Conservation (phyloP, 2,888 invertebrate species). For the Habroteleia sp. region DNA sequence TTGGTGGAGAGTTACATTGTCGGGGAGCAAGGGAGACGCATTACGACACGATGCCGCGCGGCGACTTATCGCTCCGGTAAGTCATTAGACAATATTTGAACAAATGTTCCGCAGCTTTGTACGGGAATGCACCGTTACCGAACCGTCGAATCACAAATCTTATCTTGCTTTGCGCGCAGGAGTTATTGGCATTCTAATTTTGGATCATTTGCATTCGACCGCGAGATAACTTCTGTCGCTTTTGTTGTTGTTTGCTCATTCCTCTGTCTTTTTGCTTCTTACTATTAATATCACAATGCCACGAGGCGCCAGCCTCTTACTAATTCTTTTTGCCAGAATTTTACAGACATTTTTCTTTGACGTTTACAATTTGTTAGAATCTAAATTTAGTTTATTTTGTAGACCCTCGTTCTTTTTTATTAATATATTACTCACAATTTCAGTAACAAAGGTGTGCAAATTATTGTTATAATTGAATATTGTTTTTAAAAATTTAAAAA, state of each 20-base stretch:
- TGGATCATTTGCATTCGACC: constrained; percentile 5
- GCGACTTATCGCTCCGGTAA: constrained; percentile 68
- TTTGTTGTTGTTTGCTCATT: background rate
- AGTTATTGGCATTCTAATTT: constrained; percentile 19
- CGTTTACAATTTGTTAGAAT: too few relatives aligned
- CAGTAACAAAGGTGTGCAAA: too few relatives aligned
- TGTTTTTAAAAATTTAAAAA: too few relatives aligned
- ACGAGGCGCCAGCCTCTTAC: too few relatives aligned
- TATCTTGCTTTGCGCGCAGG: constrained; percentile 14
- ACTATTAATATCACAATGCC: background rate
- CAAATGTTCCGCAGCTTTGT: constrained; percentile 68
- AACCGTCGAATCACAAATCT: constrained; percentile 26
- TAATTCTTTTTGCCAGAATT: too few relatives aligned
- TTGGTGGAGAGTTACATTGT: constrained; percentile 51
- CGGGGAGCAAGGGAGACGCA: constrained; percentile 54
- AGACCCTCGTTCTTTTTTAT: too few relatives aligned
- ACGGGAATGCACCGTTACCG: constrained; percentile 36
- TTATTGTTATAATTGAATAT: too few relatives aligned
- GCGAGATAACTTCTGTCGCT: background rate
- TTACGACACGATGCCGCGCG: constrained; percentile 59
- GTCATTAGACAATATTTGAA: constrained; percentile 73
- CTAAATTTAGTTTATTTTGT: too few relatives aligned
- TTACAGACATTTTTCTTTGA: too few relatives aligned
- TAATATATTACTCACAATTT: too few relatives aligned
- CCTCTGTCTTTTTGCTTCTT: background rate